phyloP scores from a whole-genome alignment of 2,888 invertebrate genomes.

The Luffia ferchaultella region DNA sequence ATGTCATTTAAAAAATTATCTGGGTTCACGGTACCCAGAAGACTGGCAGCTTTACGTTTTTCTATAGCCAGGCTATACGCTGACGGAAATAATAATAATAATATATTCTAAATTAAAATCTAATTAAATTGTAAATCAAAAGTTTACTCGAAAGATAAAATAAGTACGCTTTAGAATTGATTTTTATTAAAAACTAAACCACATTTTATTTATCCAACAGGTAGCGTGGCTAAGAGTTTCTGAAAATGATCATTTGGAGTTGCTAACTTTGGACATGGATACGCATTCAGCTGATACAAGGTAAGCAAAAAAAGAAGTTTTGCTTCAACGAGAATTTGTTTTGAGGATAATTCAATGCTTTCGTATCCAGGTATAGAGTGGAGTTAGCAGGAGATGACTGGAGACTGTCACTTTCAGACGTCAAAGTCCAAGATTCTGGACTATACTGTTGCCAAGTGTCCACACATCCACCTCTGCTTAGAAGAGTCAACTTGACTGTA shows the following conservation, averaged over 20 bases:
- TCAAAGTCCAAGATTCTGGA: conserved; percentile 47
- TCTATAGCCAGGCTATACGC: no score
- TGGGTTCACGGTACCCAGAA: no score
- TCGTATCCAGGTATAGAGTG: conserved; percentile 52
- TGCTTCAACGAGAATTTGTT: background rate
- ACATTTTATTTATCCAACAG: no score
- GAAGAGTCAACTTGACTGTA: conserved; percentile 41
- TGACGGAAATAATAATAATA: no score
- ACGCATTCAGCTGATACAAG: conserved; percentile 73
- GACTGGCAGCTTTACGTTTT: no score
- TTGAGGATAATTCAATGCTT: no score
- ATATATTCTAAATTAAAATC: no score
- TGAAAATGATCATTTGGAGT: conserved; percentile 69
- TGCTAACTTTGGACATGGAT: conserved; percentile 72
- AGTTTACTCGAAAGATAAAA: no score
- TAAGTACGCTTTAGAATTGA: no score
- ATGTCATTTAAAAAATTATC: no score
- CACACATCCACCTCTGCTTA: conserved; percentile 55
- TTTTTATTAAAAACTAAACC: no score
- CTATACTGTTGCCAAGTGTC: conserved; percentile 58
- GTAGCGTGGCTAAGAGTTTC: conserved; percentile 76
- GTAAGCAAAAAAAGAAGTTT: conserved; percentile 22
- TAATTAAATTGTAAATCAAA: no score
- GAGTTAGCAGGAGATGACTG: conserved; percentile 55
- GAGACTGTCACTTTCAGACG: conserved; percentile 42